phyloP scores from a whole-genome alignment of 2,797 vertebrate species.

The Tadarida brasiliensis region DNA sequence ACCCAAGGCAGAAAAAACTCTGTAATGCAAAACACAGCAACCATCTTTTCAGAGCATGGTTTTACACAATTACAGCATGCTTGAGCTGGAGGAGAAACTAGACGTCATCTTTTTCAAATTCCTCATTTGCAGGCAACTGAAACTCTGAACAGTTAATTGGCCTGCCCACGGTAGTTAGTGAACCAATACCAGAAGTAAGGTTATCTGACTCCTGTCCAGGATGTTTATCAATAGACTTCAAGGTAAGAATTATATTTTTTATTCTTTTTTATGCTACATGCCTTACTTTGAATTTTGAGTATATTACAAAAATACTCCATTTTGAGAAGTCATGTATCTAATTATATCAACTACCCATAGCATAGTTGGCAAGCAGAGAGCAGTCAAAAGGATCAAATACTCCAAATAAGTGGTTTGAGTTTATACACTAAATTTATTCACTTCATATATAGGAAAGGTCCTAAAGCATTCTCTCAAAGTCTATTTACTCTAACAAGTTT shows the following conservation, averaged over 20 bases:
- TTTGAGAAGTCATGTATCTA: conserved; percentile 33
- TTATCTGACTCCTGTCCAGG: conserved; percentile 44
- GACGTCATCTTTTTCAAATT: conserved; percentile 61
- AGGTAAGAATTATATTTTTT: conserved; percentile 63
- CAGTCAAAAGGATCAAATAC: conserved; percentile 22
- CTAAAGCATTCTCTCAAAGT: not conserved
- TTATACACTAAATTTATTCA: not conserved
- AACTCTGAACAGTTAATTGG: conserved; percentile 63
- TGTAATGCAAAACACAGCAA: conserved; percentile 65
- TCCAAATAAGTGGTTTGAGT: conserved; percentile 58
- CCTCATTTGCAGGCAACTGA: conserved; percentile 60
- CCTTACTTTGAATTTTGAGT: conserved; percentile 41
- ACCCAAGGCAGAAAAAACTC: conserved; percentile 36
- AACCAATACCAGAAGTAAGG: not conserved
- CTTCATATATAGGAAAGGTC: conserved; percentile 16
- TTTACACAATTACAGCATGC: conserved; percentile 64
- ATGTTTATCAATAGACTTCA: conserved; percentile 52
- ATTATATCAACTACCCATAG: not conserved
- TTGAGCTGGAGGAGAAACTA: conserved; percentile 65
- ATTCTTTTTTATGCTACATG: not conserved
- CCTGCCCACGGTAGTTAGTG: conserved; percentile 22
- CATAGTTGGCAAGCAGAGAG: conserved; percentile 39
- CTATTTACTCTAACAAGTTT: conserved; percentile 13
- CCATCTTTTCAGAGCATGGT: conserved; percentile 58
- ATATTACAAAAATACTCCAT: not conserved